phyloP scores from a whole-genome alignment of 2,113 vertebrate species.

The Octodon degus region DNA sequence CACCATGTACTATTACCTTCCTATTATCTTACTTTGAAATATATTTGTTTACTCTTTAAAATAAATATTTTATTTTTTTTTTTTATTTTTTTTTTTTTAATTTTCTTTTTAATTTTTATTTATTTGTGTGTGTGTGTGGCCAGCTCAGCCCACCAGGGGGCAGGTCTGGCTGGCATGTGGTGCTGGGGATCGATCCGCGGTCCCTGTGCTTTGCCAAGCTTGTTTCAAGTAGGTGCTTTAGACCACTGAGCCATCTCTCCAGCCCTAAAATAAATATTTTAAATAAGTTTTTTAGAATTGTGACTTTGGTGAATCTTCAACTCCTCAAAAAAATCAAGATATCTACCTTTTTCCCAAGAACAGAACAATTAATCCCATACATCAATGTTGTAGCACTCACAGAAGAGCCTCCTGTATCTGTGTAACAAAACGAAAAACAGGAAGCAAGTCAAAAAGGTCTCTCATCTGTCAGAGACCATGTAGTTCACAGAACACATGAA shows the following conservation, averaged over 20 bases:
- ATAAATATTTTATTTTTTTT: neutral
- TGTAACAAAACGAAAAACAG: slow-evolving; percentile 69
- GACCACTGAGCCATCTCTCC: too few relatives aligned
- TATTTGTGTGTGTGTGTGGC: too few relatives aligned
- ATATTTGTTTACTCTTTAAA: too few relatives aligned
- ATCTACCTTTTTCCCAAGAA: slow-evolving; percentile 38
- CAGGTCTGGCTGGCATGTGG: too few relatives aligned
- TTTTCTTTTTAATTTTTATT: too few relatives aligned
- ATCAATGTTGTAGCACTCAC: slow-evolving; percentile 34
- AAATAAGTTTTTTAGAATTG: neutral
- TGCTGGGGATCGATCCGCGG: too few relatives aligned
- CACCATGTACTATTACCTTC: too few relatives aligned
- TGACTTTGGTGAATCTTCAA: slow-evolving; percentile 55
- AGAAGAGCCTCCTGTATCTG: slow-evolving; percentile 35
- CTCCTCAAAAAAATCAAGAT: slow-evolving; percentile 54
- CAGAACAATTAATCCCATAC: slow-evolving; percentile 53
- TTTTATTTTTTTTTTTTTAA: too few relatives aligned
- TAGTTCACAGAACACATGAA: slow-evolving; percentile 70
- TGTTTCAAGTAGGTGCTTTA: too few relatives aligned
- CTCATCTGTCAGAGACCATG: slow-evolving; percentile 61
- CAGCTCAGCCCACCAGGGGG: too few relatives aligned
- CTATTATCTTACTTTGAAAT: too few relatives aligned
- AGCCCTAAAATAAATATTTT: neutral
- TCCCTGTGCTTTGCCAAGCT: too few relatives aligned
- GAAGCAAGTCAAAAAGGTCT: slow-evolving; percentile 71